These are phyloP conservation scores for Mya arenaria DNA, from an alignment of 1,140 invertebrate species.

Conservation along the genomic window DNA sequence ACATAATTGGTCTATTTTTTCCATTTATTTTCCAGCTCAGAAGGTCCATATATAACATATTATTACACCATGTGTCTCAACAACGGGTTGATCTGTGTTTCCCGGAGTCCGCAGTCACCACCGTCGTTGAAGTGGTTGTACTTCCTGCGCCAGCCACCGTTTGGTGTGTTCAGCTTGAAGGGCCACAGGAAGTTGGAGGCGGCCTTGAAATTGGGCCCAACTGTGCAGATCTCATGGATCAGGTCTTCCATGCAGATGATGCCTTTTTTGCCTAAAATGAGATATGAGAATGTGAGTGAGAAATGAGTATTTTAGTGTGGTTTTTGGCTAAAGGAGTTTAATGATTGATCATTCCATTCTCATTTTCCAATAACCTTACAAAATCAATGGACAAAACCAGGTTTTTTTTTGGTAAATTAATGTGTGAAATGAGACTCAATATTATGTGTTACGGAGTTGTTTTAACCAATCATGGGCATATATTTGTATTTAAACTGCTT, in stretches of 20 bases:
- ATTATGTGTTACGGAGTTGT: too few relatives aligned
- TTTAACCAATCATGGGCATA: too few relatives aligned
- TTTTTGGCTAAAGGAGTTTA: too few relatives aligned
- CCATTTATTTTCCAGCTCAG: constrained; percentile 50
- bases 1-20: too few relatives aligned
- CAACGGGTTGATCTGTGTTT: constrained; percentile 98
- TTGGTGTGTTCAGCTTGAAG: constrained; percentile 99
- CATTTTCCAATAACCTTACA: too few relatives aligned
- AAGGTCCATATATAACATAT: constrained; percentile 34
- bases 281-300: too few relatives aligned
- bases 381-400: too few relatives aligned
- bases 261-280: constrained; percentile 84
- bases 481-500: too few relatives aligned
- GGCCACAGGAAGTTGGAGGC: constrained; percentile 99
- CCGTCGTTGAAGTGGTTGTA: constrained; percentile 99
- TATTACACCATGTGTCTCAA: constrained; percentile 97
- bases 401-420: too few relatives aligned
- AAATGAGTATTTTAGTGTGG: too few relatives aligned
- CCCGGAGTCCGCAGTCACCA: constrained; percentile 99
- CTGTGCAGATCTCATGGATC: constrained; percentile 98
- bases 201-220: constrained; percentile 96
- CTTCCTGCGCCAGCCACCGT: constrained; percentile 99
- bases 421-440: too few relatives aligned
- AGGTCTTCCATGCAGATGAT: constrained; percentile 99
- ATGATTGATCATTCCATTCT: too few relatives aligned